These are phyloP conservation scores for Melanotaenia duboulayi DNA, from an alignment of 2,113 vertebrate genomes.

Conservation along the genomic window DNA sequence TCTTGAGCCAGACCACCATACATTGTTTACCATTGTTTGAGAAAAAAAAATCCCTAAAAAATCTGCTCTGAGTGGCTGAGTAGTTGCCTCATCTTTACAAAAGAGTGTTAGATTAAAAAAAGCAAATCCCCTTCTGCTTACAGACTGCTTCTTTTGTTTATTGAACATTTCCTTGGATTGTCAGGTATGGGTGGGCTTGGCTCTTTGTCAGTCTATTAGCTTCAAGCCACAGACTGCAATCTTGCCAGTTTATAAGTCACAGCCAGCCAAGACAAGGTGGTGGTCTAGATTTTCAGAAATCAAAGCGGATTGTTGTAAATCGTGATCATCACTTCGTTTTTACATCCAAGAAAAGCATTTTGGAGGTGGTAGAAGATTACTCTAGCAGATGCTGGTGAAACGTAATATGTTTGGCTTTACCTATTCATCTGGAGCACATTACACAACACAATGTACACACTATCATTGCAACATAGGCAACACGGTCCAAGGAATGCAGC, in stretches of 20 bases:
- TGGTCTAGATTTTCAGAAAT: constrained; percentile 77
- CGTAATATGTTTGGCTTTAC: constrained; percentile 72
- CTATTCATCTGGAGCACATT: constrained; percentile 77
- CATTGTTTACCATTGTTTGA: constrained; percentile 59
- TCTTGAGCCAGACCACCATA: constrained; percentile 45
- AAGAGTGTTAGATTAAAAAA: constrained; percentile 46
- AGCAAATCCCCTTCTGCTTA: constrained; percentile 39
- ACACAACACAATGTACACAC: constrained; percentile 54
- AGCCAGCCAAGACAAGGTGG: constrained; percentile 73
- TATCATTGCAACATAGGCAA: constrained; percentile 68
- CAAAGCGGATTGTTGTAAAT: constrained; percentile 78
- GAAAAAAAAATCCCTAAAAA: constrained; percentile 48
- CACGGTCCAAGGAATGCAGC: constrained; percentile 25
- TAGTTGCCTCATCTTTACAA: constrained; percentile 25
- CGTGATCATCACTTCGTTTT: constrained; percentile 75
- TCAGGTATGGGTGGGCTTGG: constrained; percentile 82
- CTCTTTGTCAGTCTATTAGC: constrained; percentile 64
- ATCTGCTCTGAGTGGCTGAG: constrained; percentile 45
- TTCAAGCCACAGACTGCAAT: constrained; percentile 63
- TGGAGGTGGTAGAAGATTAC: constrained; percentile 72
- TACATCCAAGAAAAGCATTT: constrained; percentile 77
- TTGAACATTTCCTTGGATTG: constrained; percentile 56
- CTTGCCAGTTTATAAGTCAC: constrained; percentile 69
- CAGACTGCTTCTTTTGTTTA: constrained; percentile 37
- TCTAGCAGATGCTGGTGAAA: constrained; percentile 71